Conservation (phyloP, 2,888 invertebrate species). For the Phengaris arion region DNA sequence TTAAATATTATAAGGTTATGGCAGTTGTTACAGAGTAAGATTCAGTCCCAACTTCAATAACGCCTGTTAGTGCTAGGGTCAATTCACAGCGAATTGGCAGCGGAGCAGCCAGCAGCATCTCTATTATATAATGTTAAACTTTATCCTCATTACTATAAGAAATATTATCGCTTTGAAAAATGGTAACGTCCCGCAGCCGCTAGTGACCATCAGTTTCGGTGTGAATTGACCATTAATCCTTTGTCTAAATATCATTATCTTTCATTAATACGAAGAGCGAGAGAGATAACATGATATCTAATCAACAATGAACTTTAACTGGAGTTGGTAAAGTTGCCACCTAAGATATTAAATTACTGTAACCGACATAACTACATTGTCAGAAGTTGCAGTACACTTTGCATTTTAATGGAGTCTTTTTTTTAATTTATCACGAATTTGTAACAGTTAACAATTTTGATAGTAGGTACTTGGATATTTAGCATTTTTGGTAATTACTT, state of each 20-base stretch:
- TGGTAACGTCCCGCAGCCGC: no score
- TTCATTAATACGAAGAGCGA: not conserved
- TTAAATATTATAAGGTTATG: constrained; percentile 48
- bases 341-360: not conserved
- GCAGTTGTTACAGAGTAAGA: constrained; percentile 51
- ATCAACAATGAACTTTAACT: not conserved
- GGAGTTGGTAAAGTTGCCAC: not conserved
- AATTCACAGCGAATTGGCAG: no score
- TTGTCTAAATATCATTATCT: not conserved
- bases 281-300: not conserved
- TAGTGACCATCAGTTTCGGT: no score
- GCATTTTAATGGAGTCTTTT: not conserved
- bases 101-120: no score
- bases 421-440: not conserved
- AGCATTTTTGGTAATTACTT: not conserved
- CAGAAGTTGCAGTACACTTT: not conserved
- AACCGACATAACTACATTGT: not conserved
- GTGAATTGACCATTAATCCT: not conserved
- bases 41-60: not conserved
- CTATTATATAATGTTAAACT: no score
- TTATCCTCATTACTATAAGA: no score
- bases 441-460: not conserved
- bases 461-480: not conserved
- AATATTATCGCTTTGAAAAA: no score
- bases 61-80: not conserved